Conservation (phyloP, 2,888 invertebrate species). For the Nymphalis polychloros region DNA sequence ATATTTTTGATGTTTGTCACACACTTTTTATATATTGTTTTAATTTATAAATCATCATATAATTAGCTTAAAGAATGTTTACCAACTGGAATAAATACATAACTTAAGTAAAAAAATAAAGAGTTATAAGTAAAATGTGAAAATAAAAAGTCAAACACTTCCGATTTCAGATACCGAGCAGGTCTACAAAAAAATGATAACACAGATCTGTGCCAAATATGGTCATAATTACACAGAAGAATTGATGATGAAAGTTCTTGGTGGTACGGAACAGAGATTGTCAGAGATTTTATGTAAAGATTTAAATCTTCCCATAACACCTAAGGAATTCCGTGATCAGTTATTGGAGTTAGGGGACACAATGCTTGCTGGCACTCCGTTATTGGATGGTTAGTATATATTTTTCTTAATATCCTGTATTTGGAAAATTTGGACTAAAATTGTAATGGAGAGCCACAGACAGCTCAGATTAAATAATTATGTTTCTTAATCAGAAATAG, state of each 20-base stretch:
- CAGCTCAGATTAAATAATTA: too few relatives aligned
- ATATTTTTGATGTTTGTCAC: conserved; percentile 19
- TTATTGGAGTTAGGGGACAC: conserved; percentile 82
- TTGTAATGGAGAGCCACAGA: too few relatives aligned
- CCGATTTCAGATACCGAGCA: conserved; percentile 88
- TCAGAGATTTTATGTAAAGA: conserved; percentile 86
- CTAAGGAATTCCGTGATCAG: conserved; percentile 84
- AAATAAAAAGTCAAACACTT: background rate
- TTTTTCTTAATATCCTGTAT: background rate
- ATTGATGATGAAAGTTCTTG: conserved; percentile 88
- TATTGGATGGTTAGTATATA: conserved; percentile 85
- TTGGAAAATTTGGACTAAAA: background rate
- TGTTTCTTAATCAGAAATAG: too few relatives aligned
- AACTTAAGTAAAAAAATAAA: background rate
- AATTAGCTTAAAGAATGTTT: background rate
- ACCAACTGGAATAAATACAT: background rate
- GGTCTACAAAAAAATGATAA: conserved; percentile 88
- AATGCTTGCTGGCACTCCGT: conserved; percentile 82
- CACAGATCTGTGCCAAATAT: conserved; percentile 85
- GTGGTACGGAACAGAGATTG: conserved; percentile 86
- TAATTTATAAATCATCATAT: background rate
- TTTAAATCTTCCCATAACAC: conserved; percentile 85
- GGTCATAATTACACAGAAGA: conserved; percentile 90
- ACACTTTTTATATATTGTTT: background rate
- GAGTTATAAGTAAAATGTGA: too few relatives aligned